phyloP scores from a whole-genome alignment of 2,888 invertebrate species.

The Panzeria rudis region DNA sequence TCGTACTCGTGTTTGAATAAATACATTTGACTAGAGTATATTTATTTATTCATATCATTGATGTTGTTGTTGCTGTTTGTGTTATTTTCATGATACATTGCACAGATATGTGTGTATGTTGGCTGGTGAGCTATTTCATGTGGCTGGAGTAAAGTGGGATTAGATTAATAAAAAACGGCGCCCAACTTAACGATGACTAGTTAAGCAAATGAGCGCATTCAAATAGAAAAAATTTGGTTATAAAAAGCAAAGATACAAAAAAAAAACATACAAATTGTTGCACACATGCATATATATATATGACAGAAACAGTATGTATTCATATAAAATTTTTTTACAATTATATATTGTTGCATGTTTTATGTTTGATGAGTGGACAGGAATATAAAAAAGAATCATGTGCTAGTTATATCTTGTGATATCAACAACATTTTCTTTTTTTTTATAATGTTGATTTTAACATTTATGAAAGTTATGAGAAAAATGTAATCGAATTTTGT shows the following conservation, averaged over 20 bases:
- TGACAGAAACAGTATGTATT: background rate
- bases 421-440: constrained; percentile 60
- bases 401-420: constrained; percentile 62
- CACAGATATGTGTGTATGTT: constrained; percentile 14
- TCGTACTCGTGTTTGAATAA: constrained; percentile 11
- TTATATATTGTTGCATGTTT: constrained; percentile 48
- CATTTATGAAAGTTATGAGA: constrained; percentile 71
- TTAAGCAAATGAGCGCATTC: constrained; percentile 66
- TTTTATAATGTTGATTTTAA: constrained; percentile 50
- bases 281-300: background rate
- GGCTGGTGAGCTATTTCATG: constrained; percentile 24
- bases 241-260: constrained; percentile 15
- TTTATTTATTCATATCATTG: constrained; percentile 18
- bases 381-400: constrained; percentile 53
- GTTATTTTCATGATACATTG: constrained; percentile 16
- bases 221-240: constrained; percentile 62
- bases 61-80: background rate
- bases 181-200: constrained; percentile 62
- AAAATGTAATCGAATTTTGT: constrained; percentile 42
- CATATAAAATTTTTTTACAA: background rate
- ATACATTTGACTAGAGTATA: constrained; percentile 2
- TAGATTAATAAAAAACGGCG: constrained; percentile 62
- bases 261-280: constrained; percentile 13
- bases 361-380: constrained; percentile 66
- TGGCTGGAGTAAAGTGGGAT: constrained; percentile 43